Evolutionary conservation across 2,888 invertebrate genomes (phyloP).

Genomic region (Gastrophysa polygoni): DNA sequence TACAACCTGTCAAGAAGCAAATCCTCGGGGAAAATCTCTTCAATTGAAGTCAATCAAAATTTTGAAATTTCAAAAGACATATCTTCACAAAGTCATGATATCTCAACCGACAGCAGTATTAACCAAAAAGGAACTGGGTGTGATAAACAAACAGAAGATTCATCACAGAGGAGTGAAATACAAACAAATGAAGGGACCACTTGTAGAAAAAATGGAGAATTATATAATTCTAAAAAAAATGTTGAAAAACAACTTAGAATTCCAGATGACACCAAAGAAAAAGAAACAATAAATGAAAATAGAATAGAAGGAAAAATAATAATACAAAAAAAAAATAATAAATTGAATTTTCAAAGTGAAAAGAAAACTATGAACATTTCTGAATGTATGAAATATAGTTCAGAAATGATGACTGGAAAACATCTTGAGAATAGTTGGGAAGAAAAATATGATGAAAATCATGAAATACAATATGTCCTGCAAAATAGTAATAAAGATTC

Average conservation of each 20-base stretch:
- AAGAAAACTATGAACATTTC: no score
- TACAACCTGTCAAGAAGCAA: slow-evolving; percentile 3
- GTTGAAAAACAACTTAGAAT: not conserved
- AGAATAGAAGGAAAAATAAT: not conserved
- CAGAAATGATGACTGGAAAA: not conserved
- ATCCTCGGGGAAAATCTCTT: not conserved
- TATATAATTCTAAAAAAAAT: not conserved
- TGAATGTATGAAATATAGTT: no score
- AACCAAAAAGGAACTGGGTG: not conserved
- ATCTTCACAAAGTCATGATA: not conserved
- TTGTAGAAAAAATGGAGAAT: not conserved
- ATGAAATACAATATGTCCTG: not conserved
- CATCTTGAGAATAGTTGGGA: not conserved
- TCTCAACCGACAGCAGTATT: not conserved
- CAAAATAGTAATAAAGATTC: not conserved
- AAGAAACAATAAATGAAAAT: not conserved
- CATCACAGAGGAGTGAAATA: not conserved
- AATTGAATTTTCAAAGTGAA: not conserved
- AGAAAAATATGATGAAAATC: not conserved
- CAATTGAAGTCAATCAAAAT: not conserved
- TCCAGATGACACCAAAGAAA: no score
- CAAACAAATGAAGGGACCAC: not conserved
- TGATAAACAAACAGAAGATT: not conserved
- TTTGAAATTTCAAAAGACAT: not conserved
- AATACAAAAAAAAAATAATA: not conserved